Conservation (phyloP, 2,888 invertebrate genomes). For the Miltochrista miniata region DNA sequence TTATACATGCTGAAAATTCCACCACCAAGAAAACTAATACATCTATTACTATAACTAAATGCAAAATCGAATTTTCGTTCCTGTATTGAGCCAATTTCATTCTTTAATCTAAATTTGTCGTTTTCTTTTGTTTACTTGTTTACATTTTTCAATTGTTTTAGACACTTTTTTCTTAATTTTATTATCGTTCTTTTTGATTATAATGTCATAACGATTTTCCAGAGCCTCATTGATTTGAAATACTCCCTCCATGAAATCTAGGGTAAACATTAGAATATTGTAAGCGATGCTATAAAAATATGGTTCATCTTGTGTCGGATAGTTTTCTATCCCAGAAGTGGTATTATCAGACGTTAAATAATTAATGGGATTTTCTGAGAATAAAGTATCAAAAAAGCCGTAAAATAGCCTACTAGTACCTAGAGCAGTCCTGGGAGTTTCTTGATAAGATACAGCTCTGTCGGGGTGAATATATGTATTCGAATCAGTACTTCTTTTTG, state of each 20-base stretch:
- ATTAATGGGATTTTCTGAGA: constrained; percentile 42
- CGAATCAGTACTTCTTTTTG: constrained; percentile 45
- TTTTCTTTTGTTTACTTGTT: not conserved
- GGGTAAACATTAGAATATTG: constrained; percentile 56
- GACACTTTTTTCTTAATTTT: constrained; percentile 24
- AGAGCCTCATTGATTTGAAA: constrained; percentile 55
- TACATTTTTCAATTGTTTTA: not conserved
- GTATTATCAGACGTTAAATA: no score
- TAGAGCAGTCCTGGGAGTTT: not conserved
- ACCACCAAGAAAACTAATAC: constrained; percentile 27
- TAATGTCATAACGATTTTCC: constrained; percentile 32
- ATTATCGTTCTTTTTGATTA: constrained; percentile 25
- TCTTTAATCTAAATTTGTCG: not conserved
- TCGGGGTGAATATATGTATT: not conserved
- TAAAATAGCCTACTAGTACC: constrained; percentile 41
- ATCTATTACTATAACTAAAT: constrained; percentile 36
- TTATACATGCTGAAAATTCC: constrained; percentile 23
- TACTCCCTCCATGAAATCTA: constrained; percentile 66
- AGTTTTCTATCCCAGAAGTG: constrained; percentile 49
- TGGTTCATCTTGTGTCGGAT: constrained; percentile 54
- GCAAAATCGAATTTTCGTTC: constrained; percentile 21
- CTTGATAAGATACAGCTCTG: not conserved
- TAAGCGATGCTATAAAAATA: constrained; percentile 61
- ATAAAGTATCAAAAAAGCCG: constrained; percentile 47
- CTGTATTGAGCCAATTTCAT: not conserved